phyloP scores from a whole-genome alignment of 2,797 vertebrate genomes.

The Lindbergichthys nudifrons region DNA sequence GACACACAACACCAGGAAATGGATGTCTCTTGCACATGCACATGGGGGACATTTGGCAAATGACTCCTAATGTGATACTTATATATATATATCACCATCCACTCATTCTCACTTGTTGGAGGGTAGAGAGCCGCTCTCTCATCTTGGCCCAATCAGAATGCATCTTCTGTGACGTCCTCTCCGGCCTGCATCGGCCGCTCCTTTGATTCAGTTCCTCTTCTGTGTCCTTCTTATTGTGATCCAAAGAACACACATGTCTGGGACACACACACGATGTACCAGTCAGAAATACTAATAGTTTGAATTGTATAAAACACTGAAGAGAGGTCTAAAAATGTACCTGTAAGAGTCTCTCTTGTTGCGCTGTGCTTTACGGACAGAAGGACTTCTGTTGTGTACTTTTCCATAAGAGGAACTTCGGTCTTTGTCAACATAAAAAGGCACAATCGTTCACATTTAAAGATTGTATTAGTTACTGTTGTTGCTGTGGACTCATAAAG shows the following conservation, averaged over 20 bases:
- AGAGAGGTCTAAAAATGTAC: slow-evolving; percentile 17
- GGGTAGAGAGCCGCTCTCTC: slow-evolving; percentile 45
- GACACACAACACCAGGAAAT: slow-evolving; percentile 25
- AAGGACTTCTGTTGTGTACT: slow-evolving; percentile 27
- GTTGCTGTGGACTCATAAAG: not conserved
- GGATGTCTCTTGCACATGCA: not conserved
- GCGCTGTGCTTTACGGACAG: slow-evolving; percentile 21
- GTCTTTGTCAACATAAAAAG: slow-evolving; percentile 50
- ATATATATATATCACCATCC: not conserved
- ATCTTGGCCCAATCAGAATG: slow-evolving; percentile 52
- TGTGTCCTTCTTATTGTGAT: slow-evolving; percentile 52
- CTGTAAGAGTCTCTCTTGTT: slow-evolving; percentile 58
- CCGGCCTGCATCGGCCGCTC: slow-evolving; percentile 24
- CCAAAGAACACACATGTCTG: slow-evolving; percentile 44
- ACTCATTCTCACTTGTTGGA: slow-evolving; percentile 58
- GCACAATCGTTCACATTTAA: not conserved
- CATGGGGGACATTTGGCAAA: not conserved
- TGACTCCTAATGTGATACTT: not conserved
- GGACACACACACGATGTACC: slow-evolving; percentile 5
- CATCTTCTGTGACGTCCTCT: slow-evolving; percentile 47
- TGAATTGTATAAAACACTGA: not conserved
- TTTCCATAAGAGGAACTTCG: slow-evolving; percentile 26
- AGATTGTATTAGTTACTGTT: not conserved
- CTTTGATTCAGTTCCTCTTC: slow-evolving; percentile 47
- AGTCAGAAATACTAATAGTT: not conserved